Base-by-base conservation (phyloP, 2,113 vertebrate species). In the Danionella cerebrum region DNA sequence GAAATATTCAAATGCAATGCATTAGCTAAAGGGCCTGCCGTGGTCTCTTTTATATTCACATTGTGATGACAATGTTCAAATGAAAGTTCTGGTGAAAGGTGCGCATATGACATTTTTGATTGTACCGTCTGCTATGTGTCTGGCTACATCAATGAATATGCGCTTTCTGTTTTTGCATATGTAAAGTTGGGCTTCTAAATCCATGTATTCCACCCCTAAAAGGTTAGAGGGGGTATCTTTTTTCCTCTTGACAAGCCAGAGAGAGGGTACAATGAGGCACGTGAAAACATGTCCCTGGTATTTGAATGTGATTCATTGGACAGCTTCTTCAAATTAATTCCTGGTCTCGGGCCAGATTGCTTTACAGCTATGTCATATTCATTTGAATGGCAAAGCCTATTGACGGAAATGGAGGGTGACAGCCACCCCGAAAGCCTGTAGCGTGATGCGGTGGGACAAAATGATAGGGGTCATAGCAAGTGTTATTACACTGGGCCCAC, bases 251-350 rank as follows among this genome's bases (percentile, higher is more conserved):
- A 78, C 47, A 65, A 62, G 67, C 41, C 58, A 11, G 53, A 67
- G 69, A 64, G 63, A 48, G 48, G 13, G 48, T 71, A 79, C 69
- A 79, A 78, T 74, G 52, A 73, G 51, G 65, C 69, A 69, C 45
- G 50, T 70, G 64, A 73, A 75, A 63, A 73, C 72, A 79, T 31
- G 66, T 76, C 88, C 87, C 83, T 89, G 86, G 90, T 89, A 91
- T 92, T 90, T 93, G 91, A 95, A 92, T 90, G 86, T 85, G 90
- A 92, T 95, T 91, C 92, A 93, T 91, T 86, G 89, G 90, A 92
- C 90, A 90, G 91, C 89, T 87, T 92, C 91, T 91, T 88, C 91
- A 93, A 96, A 96, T 97, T 92, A 98, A 97, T 95, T 91, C 90
- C 92, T 90, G 93, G 89, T 90, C 90, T 94, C 87, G 90, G 13